Evolutionary conservation across 2,888 invertebrate genomes (phyloP), one percentile per base, ranked within the genome.

Genomic region (Notodonta dromedarius): DNA sequence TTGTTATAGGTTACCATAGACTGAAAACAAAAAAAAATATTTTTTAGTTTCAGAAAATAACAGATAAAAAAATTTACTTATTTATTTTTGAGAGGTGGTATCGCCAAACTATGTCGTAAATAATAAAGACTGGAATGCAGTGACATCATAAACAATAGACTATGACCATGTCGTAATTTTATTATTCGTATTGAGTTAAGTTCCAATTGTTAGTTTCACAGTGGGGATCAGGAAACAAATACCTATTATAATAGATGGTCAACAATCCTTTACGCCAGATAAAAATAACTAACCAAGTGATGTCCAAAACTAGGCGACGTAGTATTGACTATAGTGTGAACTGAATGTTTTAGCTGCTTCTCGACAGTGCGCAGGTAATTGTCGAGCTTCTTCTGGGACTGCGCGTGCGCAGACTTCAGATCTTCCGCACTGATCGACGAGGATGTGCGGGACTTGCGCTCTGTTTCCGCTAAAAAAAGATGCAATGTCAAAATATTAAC

Each of bases 281-380:
- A 40, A 57, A 12, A 13, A n/a, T 11, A 54, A 58, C 74, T 79
- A 75, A 94, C 94, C 87, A 93, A 76, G 73, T 91, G 85, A 66
- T 93, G 91, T 0, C 86, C 88, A 65, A 76, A 91, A 44, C 89
- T 88, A 0, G 93, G 92, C 1, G 89, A 73, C 0, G 84, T 81
- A 1, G 58, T 58, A 42, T 85, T 83, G 16, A 91, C 79, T 0
- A 81, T 50, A 0, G 80, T 79, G 5, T 79, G 66, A 1, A 62
- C 66, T 4, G 74, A 66, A 13, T 77, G 72, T 39, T 75, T 70
- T 48, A 81, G 59, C 40, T 90, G 72, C 8, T 78, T 71, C 3
- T 79, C 73, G 0, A 83, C 82, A 13, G 65, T 83, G 35, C 65
- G 71, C 50, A 84, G 61, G 85, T 84, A 84, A 6, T 83, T 69